Evolutionary conservation across 2,113 vertebrate genomes (phyloP), one percentile per base, ranked within the genome.

Genomic region (Corynorhinus townsendii): DNA sequence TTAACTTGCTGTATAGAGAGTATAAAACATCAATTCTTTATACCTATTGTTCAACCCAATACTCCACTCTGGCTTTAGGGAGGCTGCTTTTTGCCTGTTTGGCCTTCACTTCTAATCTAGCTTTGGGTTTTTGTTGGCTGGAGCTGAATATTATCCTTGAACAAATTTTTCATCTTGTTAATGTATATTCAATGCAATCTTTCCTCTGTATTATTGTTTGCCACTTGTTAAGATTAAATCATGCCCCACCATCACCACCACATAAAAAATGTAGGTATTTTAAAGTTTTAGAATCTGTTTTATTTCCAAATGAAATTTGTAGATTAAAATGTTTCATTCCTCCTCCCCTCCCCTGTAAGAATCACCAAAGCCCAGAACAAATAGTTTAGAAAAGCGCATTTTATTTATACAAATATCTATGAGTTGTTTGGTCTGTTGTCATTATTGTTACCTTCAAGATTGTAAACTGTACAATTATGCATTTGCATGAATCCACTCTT

Each of bases 21-120:
- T 95, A 93, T 79, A 90, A 97, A 96, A 97, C 97, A 90, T 59
- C 85, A 92, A 62, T 94, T 95, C 83, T 96, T 97, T 75, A 77
- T 97, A 83, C n/a, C 26, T 91, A 85, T 33, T 92, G 59, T 84
- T 64, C 86, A 71, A 40, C 12, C 64, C 87, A 82, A 8, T 73
- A 33, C 20, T 64, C 69, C 80, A 47, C 66, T 92, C 87, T 79
- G 66, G 80, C 83, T 95, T 94, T 89, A 69, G 75, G 69, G 88
- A 81, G 11, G 7, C n/a, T 54, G 17, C 43, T 3, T 93, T 97
- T 90, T 45, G 19, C 17, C 54, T 79, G 40, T 77, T 35, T 87
- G 68, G 68, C 28, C 75, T 95, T 89, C 38, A 73, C 4, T 54
- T 75, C 19, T 97, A 69, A 86, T 40, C 81, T 83, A 82, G 52